Conservation (phyloP, 2,113 vertebrate species). For the Macquaria australasica region DNA sequence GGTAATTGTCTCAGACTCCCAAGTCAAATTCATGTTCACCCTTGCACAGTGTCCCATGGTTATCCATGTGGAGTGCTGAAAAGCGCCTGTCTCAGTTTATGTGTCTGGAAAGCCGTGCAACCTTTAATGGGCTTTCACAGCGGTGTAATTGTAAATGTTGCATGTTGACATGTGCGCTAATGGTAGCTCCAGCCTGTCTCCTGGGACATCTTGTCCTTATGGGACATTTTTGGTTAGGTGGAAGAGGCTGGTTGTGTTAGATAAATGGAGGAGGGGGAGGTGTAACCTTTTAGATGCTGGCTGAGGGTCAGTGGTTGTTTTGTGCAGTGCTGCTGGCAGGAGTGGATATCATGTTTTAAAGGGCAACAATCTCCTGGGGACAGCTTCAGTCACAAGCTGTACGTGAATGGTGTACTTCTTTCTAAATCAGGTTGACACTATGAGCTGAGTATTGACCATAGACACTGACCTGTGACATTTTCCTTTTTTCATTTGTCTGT, state of each 20-base stretch:
- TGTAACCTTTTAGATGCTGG: constrained; percentile 73
- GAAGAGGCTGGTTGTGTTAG: constrained; percentile 55
- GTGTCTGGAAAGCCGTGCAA: constrained; percentile 46
- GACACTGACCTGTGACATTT: constrained; percentile 38
- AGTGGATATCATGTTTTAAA: constrained; percentile 73
- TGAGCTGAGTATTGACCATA: constrained; percentile 38
- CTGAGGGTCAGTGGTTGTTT: constrained; percentile 65
- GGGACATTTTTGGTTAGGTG: constrained; percentile 50
- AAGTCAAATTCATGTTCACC: constrained; percentile 53
- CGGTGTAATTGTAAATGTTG: constrained; percentile 74
- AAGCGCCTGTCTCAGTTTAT: constrained; percentile 47
- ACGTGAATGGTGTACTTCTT: constrained; percentile 41
- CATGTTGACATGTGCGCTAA: constrained; percentile 78
- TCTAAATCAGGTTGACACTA: constrained; percentile 61
- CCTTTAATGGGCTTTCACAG: constrained; percentile 73
- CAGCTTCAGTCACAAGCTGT: constrained; percentile 63
- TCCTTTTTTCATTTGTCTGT: constrained; percentile 17
- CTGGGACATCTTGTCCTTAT: constrained; percentile 56
- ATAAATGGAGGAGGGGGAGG: constrained; percentile 46
- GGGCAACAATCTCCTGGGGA: constrained; percentile 69
- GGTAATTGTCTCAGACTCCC: constrained; percentile 59
- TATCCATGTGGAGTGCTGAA: constrained; percentile 47
- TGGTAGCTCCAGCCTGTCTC: constrained; percentile 59
- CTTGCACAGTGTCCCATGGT: constrained; percentile 40
- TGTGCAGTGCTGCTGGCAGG: constrained; percentile 43